These are phyloP conservation scores for Tretioscincus oriximinensis DNA, from an alignment of 2,113 vertebrate genomes.

Conservation along the genomic window DNA sequence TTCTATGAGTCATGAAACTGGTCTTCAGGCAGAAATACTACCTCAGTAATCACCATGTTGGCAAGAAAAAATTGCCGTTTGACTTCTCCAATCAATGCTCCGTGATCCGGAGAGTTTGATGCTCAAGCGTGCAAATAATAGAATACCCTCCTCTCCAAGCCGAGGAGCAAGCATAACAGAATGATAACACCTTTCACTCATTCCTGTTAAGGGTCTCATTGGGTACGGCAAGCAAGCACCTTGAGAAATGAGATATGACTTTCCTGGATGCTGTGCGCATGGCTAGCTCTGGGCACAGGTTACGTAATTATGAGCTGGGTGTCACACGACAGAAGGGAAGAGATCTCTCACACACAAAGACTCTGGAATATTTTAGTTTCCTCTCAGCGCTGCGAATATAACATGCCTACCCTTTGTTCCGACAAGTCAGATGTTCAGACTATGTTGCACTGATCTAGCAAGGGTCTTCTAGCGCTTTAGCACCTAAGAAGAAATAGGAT, in stretches of 20 bases:
- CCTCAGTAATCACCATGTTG: background rate
- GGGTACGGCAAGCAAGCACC: constrained; percentile 41
- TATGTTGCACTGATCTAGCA: too few species aligned
- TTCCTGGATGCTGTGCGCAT: constrained; percentile 49
- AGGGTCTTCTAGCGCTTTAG: too few species aligned
- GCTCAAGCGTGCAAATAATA: constrained; percentile 44
- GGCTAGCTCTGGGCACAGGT: constrained; percentile 48
- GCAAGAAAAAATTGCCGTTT: constrained; percentile 20
- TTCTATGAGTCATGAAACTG: background rate
- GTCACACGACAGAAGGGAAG: constrained; percentile 34
- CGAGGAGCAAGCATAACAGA: constrained; percentile 52
- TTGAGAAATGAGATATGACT: constrained; percentile 44
- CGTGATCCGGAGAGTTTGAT: constrained; percentile 13
- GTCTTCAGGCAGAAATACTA: background rate
- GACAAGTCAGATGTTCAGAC: background rate
- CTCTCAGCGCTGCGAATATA: constrained; percentile 9
- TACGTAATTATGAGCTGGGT: constrained; percentile 51
- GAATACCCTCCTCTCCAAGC: constrained; percentile 25
- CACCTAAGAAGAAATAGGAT: too few species aligned
- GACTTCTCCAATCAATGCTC: constrained; percentile 20
- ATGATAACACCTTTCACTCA: constrained; percentile 56
- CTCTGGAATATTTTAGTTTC: constrained; percentile 1
- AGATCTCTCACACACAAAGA: constrained; percentile 4
- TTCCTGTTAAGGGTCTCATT: constrained; percentile 37
- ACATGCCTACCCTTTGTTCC: background rate